Evolutionary conservation across 2,888 invertebrate species (phyloP), one percentile per base, ranked within the genome.

Genomic region (Tuberolachnus salignus): DNA sequence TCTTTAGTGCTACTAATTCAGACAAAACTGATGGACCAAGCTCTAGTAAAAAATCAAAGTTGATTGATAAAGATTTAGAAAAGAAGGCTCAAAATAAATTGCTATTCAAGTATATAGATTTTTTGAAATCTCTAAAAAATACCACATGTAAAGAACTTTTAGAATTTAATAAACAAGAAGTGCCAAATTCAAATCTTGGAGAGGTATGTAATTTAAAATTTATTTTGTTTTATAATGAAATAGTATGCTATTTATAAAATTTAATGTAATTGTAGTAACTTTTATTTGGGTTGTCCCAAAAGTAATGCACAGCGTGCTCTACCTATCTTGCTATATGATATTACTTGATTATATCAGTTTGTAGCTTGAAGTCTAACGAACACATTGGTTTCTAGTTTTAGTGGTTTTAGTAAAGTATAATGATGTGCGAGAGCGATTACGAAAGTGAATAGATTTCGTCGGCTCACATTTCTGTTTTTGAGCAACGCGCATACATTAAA

Each of bases 71-170:
- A 81, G 51, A 69, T 19, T 3, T n/a, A 42, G 46, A 46, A 46
- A 86, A 92, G 55, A 88, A 90, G 83, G 89, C 91, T 82, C 96
- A 97, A 86, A 93, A 90, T 84, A 89, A 92, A 83, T 84, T 88
- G 34, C 85, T 92, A 71, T 94, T 90, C 86, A 87, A 88, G 71
- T 87, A 89, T 82, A 87, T 91, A n/a, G 93, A 94, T 84, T 81
- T 86, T 1, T 84, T 94, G 46, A 86, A 88, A 81, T 86, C 86
- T 4, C 86, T 94, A 23, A 85, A 86, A 0, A 94, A 91, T 83
- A 83, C 85, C 0, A 89, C 93, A 19, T 86, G 94, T 80, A 85
- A 87, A 26, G 84, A 86, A 0, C 84, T 98, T 46, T 87, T 98
- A 23, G 88, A 90, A 82, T 84, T 85, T 16, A 98, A 98, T 85